Base-by-base conservation (phyloP, 1,140 invertebrate genomes). In the Drosophila bipectinata region DNA sequence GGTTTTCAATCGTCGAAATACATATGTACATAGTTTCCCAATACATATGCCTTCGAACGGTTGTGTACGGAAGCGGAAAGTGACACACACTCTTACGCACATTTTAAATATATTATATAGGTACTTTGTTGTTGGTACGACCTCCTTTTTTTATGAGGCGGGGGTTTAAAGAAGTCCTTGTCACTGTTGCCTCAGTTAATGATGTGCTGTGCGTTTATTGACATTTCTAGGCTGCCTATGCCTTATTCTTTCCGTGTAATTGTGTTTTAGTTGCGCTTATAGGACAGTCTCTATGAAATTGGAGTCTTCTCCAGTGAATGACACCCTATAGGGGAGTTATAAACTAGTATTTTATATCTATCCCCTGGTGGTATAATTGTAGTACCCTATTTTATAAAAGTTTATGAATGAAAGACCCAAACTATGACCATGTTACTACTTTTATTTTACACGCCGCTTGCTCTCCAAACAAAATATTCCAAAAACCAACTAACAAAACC, bases 1-100 rank as follows among this genome's bases (percentile, higher is more conserved):
- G 72, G 53, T 75, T 75, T 76, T 44, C 71, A 75, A 75, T 60
- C 59, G 47, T 32, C 67, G 53, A 68, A 62, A 66, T 74, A 49
- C 0, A 15, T 15, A 68, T 48, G 58, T 74, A 49, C 0, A 15
- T 15, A 15, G 15, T 15, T 15, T 15, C 8, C 58, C 62, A 21
- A 21, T 21, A 28, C 26, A 21, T 21, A 21, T 21, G 21, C 3
- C 21, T n/a, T n/a, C n/a, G n/a, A n/a, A n/a, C n/a, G n/a, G 21
- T 3, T 21, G 58, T 47, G 45, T 61, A 68, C 60, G 63, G 72
- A 68, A 76, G 73, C 45, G 63, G 63, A 56, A 28, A 28, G 26
- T 28, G 26, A 7, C 61, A 69, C 39, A 47, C 53, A 52, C 21
- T 3, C 21, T 34, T 34, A 74, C 53, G 24, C 39, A 75, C 52